Conservation (phyloP, 30 jellyfish, hydroid and myxozoan genomes). For the Euphysa ruthae region DNA sequence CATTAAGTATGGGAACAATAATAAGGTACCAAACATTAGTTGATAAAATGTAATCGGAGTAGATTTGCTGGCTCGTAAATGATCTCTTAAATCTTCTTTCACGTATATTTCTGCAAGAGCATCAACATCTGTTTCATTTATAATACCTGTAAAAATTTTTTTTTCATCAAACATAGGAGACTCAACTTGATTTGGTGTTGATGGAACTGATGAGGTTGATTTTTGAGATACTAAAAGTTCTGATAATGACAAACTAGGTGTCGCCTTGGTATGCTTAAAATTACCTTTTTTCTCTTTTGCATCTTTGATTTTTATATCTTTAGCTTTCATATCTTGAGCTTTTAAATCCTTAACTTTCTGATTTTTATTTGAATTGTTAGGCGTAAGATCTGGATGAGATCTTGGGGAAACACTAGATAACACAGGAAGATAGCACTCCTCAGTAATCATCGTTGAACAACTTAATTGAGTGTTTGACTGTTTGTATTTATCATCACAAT, state of each 20-base stretch:
- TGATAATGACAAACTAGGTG: conserved; percentile 45
- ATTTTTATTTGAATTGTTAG: no score
- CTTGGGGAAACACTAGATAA: no score
- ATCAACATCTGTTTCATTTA: conserved; percentile 4
- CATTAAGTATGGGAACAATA: conserved; percentile 7
- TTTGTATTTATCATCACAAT: background rate
- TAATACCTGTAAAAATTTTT: no score
- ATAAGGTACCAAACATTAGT: background rate
- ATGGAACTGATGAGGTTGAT: conserved; percentile 24
- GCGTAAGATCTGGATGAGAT: no score
- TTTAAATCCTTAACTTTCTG: no score
- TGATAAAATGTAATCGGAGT: conserved; percentile 1
- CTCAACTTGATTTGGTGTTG: no score
- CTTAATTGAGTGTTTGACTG: background rate
- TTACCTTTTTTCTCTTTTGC: background rate
- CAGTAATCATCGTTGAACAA: background rate
- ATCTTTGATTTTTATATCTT: no score
- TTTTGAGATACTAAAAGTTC: conserved; percentile 74
- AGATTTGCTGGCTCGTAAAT: conserved; percentile 14
- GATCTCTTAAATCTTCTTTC: conserved; percentile 20
- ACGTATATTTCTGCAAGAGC: conserved; percentile 9
- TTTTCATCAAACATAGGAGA: no score
- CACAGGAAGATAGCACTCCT: conserved; percentile 9
- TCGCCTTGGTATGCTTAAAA: background rate
- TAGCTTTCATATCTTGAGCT: no score